Percentiles rank a stretch among this genome's conserved stretches.
Evolutionary conservation across 2,113 vertebrate genomes (phyloP).

Genomic region (Nanorana parkeri): DNA sequence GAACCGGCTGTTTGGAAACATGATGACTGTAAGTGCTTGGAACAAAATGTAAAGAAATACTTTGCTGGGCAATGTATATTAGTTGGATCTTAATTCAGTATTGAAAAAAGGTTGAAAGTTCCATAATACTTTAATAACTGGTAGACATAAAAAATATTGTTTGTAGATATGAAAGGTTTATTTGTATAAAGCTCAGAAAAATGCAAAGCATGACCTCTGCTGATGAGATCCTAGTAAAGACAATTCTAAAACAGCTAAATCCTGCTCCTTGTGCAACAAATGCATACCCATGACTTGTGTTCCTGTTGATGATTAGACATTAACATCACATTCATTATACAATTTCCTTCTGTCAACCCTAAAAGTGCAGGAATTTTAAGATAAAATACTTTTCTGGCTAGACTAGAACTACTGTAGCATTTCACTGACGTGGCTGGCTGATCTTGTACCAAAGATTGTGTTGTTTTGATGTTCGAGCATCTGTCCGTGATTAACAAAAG

Average conservation of each 20-base stretch:
- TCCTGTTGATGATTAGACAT: conserved; percentile 12
- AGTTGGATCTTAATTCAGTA: no score
- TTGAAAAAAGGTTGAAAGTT: no score
- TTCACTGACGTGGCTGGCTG: conserved; percentile 2
- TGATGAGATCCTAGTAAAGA: conserved; percentile 7
- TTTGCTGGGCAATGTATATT: no score
- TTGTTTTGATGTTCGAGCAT: not conserved
- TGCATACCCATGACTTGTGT: not conserved
- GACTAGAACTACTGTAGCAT: conserved; percentile 3
- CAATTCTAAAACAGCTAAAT: conserved; percentile 1
- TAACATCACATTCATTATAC: conserved; percentile 19
- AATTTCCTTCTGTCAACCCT: conserved; percentile 1
- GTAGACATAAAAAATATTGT: not conserved
- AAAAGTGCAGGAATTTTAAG: conserved; percentile 20
- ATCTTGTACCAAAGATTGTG: not conserved
- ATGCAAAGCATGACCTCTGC: not conserved
- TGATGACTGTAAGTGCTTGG: no score
- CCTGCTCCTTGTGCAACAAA: not conserved
- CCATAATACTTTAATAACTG: no score
- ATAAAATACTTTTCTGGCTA: conserved; percentile 3
- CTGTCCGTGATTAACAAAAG: not conserved
- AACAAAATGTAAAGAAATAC: no score
- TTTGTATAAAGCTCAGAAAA: no score
- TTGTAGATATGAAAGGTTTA: not conserved
- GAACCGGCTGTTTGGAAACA: no score